These are phyloP conservation scores for Vidua macroura DNA, from an alignment of 2,113 vertebrate species.

Conservation along the genomic window DNA sequence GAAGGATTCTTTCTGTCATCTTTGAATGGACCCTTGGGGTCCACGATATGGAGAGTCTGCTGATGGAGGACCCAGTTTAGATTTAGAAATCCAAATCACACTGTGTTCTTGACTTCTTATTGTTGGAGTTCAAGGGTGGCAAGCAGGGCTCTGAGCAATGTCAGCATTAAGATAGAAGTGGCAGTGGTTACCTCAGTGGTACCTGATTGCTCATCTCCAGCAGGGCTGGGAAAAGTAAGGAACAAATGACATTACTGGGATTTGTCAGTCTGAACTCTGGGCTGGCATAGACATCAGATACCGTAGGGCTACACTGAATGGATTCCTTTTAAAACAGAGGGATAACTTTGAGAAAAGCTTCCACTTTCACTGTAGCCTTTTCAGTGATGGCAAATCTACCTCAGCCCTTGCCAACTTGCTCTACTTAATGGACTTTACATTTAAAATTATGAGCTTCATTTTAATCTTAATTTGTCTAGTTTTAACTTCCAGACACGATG, in stretches of 20 bases:
- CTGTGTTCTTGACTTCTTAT: background rate
- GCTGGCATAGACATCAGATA: background rate
- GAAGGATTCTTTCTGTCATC: background rate
- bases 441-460: background rate
- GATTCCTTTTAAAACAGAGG: background rate
- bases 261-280: background rate
- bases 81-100: background rate
- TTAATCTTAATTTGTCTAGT: background rate
- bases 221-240: background rate
- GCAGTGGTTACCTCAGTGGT: background rate
- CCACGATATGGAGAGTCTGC: background rate
- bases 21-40: background rate
- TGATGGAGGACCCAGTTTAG: background rate
- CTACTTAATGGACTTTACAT: background rate
- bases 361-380: background rate
- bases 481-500: background rate
- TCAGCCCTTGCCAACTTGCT: background rate
- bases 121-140: background rate
- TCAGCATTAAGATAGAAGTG: background rate
- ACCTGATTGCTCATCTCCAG: background rate
- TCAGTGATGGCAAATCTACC: background rate
- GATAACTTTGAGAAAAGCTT: background rate
- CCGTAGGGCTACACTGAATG: background rate
- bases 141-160: background rate
- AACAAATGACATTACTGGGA: background rate